These are phyloP conservation scores for Montipora capricornis DNA, from an alignment of 64 coral and sea anemone species.

Conservation along the genomic window DNA sequence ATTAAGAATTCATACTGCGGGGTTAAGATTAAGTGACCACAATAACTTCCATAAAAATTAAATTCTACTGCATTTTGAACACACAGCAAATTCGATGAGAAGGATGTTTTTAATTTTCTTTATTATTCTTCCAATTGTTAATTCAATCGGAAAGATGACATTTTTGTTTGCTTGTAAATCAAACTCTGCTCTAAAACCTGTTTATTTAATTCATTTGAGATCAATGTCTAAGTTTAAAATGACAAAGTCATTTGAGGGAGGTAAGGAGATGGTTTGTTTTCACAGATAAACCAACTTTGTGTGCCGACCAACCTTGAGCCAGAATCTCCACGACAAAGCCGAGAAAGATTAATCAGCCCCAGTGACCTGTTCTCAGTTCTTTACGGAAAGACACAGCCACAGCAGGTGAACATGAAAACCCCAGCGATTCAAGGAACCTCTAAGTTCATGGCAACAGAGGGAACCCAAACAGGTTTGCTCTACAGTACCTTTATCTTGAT, in stretches of 20 bases:
- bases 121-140: not conserved
- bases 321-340: not conserved
- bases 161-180: not conserved
- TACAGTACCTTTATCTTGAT: not conserved
- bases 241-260: not conserved
- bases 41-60: not conserved
- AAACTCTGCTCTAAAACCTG: not conserved
- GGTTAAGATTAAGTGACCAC: not conserved
- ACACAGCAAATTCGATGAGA: not conserved
- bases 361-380: slow-evolving; percentile 18
- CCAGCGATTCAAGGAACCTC: too few relatives aligned
- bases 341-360: not conserved
- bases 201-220: not conserved
- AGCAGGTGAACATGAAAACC: not conserved
- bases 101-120: not conserved
- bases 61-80: not conserved
- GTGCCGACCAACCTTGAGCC: slow-evolving; percentile 13
- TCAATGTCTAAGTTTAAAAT: not conserved
- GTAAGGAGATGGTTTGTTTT: not conserved
- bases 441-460: not conserved
- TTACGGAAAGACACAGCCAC: not conserved
- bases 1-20: not conserved
- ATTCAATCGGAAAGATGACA: not conserved
- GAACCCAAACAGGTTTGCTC: not conserved
- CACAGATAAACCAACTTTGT: slow-evolving; percentile 17